phyloP scores from a whole-genome alignment of 1,140 invertebrate genomes.

The Hycleus cichorii region DNA sequence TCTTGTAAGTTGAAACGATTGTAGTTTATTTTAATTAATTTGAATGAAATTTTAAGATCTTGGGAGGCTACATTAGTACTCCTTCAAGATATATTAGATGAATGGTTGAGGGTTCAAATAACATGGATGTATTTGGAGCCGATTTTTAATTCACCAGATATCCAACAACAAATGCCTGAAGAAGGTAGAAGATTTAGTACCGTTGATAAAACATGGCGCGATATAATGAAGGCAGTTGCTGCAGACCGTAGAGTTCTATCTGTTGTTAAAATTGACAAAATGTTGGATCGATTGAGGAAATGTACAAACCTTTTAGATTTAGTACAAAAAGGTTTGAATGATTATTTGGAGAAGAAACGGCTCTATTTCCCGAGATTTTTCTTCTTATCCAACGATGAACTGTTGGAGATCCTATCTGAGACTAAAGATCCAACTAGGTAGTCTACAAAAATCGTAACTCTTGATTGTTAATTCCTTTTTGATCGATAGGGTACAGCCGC shows the following conservation, averaged over 20 bases:
- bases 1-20: slow-evolving; percentile 51
- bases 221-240: slow-evolving; percentile 83
- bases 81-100: slow-evolving; percentile 87
- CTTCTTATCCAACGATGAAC: slow-evolving; percentile 94
- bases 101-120: slow-evolving; percentile 92
- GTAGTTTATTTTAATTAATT: not conserved
- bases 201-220: slow-evolving; percentile 92
- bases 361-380: slow-evolving; percentile 94
- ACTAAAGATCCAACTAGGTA: slow-evolving; percentile 92
- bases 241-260: slow-evolving; percentile 73
- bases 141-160: slow-evolving; percentile 96
- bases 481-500: slow-evolving; percentile 77
- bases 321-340: slow-evolving; percentile 88
- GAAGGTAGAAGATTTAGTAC: slow-evolving; percentile 84
- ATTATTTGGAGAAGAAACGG: slow-evolving; percentile 93
- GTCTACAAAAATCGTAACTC: not conserved
- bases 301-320: slow-evolving; percentile 79
- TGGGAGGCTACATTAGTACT: slow-evolving; percentile 74
- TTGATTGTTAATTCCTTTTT: slow-evolving; percentile 9
- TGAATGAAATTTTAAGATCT: slow-evolving; percentile 43
- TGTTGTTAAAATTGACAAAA: slow-evolving; percentile 86
- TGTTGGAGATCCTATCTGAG: slow-evolving; percentile 92
- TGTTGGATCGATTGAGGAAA: slow-evolving; percentile 85
- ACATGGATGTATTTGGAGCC: slow-evolving; percentile 98
- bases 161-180: slow-evolving; percentile 92